Conservation (phyloP, 2,888 invertebrate genomes). For the Pollenia griseotomentosa region DNA sequence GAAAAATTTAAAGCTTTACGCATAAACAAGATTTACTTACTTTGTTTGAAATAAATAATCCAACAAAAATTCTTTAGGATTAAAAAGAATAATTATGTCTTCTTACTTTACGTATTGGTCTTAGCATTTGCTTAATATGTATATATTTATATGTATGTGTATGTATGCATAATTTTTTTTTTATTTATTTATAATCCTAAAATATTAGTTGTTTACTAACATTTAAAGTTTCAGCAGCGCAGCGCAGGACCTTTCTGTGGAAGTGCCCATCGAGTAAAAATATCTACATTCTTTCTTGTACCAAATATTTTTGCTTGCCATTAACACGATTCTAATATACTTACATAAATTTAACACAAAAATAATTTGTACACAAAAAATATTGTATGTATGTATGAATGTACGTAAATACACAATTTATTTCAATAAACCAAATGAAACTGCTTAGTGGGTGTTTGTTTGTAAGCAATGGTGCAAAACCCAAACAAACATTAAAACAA, state of each 20-base stretch:
- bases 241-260: not conserved
- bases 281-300: not conserved
- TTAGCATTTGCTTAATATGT: no score
- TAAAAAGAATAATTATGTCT: no score
- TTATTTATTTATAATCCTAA: no score
- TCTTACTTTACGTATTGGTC: no score
- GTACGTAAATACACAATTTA: not conserved
- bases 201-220: no score
- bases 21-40: no score
- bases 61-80: no score
- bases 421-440: constrained; percentile 26
- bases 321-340: constrained; percentile 14
- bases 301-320: constrained; percentile 12
- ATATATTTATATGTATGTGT: no score
- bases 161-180: no score
- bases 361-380: constrained; percentile 1
- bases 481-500: constrained; percentile 7
- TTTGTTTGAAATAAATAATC: no score
- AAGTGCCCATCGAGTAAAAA: not conserved
- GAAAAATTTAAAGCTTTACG: no score
- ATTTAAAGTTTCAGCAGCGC: not conserved
- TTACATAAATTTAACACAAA: constrained; percentile 24
- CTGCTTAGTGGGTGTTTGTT: not conserved
- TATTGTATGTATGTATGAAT: no score
- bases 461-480: not conserved